Evolutionary conservation across 2,113 vertebrate genomes (phyloP).

Genomic region (Ailurus styani): DNA sequence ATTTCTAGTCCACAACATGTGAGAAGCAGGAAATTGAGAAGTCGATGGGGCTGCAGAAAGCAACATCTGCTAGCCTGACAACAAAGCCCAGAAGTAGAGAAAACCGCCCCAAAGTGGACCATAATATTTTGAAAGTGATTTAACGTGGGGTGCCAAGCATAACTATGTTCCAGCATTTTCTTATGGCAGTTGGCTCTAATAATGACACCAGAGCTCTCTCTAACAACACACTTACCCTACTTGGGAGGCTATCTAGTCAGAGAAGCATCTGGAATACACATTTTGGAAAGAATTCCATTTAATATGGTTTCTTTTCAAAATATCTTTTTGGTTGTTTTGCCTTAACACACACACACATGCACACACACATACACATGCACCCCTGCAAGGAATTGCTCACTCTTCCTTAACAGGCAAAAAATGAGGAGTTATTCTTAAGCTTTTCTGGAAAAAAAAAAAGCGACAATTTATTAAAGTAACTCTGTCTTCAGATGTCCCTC

Average conservation of each 20-base stretch:
- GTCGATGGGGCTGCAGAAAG: background rate
- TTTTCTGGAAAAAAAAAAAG: background rate
- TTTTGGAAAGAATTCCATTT: slow-evolving; percentile 12
- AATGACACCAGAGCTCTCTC: background rate
- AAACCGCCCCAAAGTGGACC: background rate
- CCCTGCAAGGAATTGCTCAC: background rate
- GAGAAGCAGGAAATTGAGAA: background rate
- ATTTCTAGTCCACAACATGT: background rate
- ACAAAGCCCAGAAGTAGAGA: background rate
- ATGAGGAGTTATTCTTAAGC: background rate
- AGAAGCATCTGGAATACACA: background rate
- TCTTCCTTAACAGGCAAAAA: background rate
- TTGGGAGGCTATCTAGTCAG: background rate
- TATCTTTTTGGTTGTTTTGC: background rate
- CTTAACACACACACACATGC: background rate
- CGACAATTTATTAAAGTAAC: background rate
- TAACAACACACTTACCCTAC: background rate
- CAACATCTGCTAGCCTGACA: background rate
- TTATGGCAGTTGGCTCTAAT: background rate
- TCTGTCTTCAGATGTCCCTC: background rate
- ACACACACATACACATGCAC: background rate
- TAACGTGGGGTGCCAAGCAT: background rate
- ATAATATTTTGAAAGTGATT: background rate
- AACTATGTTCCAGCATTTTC: background rate
- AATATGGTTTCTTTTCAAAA: background rate